Evolutionary conservation across 1,140 invertebrate species (phyloP), one percentile per base, ranked within the genome.

Genomic region (Mya arenaria): DNA sequence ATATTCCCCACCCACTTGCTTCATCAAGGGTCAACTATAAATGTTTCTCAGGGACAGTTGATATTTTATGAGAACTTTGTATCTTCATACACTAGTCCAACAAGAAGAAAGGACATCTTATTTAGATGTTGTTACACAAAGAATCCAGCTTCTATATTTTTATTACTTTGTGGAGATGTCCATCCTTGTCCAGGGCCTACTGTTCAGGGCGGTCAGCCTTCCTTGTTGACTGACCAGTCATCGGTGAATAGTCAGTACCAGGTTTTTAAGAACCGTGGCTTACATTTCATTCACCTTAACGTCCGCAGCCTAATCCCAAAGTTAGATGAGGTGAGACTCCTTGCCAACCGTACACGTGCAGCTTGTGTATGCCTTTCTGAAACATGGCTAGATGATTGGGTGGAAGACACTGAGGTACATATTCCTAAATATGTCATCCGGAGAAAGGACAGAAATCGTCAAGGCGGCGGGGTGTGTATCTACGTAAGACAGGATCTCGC

Each of bases 261-360:
- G 17, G 19, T 36, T 65, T 30, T 23, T 23, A 17, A 15, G 32
- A 68, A 68, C n/a, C 37, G 65, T 68, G 65, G 65, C 37, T 44
- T 68, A 68, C 32, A 68, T 32, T 68, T 68, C 44, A 68, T 68
- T 68, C 65, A 68, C 44, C 15, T 68, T 23, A 68, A 68, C 39
- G 28, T 34, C 19, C 15, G 65, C 10, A 68, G 65, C 44, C 37
- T 68, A n/a, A 15, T 68, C 19, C 65, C 65, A 17, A 68, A 68
- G 44, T 23, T 68, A n/a, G 65, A 68, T 32, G 39, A 44, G 28
- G 30, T 68, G 25, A 19, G 65, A 23, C 44, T 68, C 39, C 28
- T 68, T 17, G 65, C 34, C n/a, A 39, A 32, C 10, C 39, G 44
- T 17, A 23, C 23, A 28, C 39, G 36, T 28, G 15, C 60, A 30